Conservation (phyloP, 2,797 vertebrate genomes). For the Notolepis coatsorum region DNA sequence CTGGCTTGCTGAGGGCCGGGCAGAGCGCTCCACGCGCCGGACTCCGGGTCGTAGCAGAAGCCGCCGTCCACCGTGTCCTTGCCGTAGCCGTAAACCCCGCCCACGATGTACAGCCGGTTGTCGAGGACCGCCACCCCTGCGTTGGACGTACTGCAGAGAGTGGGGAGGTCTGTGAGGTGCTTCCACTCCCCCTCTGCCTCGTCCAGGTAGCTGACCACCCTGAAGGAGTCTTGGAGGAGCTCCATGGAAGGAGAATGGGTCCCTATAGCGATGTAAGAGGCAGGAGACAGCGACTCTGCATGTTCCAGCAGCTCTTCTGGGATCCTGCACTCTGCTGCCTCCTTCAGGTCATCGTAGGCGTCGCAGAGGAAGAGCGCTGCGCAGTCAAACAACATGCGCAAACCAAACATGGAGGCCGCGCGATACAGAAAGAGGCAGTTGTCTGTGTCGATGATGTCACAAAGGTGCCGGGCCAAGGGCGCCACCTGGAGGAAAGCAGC, state of each 20-base stretch:
- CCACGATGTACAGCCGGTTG: conserved; percentile 93
- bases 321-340: conserved; percentile 73
- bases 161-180: conserved; percentile 89
- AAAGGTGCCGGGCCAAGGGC: conserved; percentile 82
- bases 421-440: conserved; percentile 92
- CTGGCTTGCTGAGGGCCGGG: conserved; percentile 91
- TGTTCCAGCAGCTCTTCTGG: conserved; percentile 85
- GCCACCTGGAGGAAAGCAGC: conserved; percentile 92
- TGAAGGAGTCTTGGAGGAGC: conserved; percentile 87
- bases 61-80: conserved; percentile 89
- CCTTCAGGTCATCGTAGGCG: conserved; percentile 79
- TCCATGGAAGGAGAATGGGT: conserved; percentile 90
- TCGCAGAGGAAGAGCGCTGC: conserved; percentile 91
- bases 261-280: conserved; percentile 88
- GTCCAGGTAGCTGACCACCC: conserved; percentile 91
- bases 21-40: conserved; percentile 85
- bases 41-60: conserved; percentile 89
- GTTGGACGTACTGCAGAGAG: conserved; percentile 91
- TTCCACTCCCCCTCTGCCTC: conserved; percentile 89
- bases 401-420: conserved; percentile 86
- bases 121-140: conserved; percentile 91
- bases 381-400: conserved; percentile 80
- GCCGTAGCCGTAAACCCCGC: conserved; percentile 87
- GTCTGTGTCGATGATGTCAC: conserved; percentile 87
- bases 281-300: conserved; percentile 82